phyloP scores from a whole-genome alignment of 2,888 invertebrate genomes.

The Horisme vitalbata region DNA sequence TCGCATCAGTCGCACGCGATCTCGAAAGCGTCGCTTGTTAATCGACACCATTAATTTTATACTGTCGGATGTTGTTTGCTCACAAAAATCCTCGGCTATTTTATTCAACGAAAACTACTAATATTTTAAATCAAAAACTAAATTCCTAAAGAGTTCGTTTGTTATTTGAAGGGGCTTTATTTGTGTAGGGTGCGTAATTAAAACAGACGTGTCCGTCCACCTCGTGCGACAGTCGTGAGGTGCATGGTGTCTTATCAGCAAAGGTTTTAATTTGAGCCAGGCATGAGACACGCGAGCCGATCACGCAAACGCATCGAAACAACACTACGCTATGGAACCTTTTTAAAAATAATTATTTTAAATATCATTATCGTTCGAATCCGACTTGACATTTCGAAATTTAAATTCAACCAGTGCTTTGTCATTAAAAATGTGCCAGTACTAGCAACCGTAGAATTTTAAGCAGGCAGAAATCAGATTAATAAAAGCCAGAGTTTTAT shows the following conservation, averaged over 20 bases:
- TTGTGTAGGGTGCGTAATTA: conserved; percentile 79
- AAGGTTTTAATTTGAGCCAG: conserved; percentile 78
- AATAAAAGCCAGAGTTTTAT: conserved; percentile 42
- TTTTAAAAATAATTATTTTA: conserved; percentile 67
- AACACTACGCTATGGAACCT: conserved; percentile 40
- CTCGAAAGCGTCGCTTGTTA: conserved; percentile 63
- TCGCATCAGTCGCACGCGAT: conserved; percentile 77
- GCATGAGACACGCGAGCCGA: conserved; percentile 76
- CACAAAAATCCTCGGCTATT: conserved; percentile 61
- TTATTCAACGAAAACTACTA: conserved; percentile 48
- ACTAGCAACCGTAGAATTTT: conserved; percentile 25
- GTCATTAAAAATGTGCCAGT: conserved; percentile 25
- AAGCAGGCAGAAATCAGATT: conserved; percentile 36
- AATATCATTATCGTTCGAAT: conserved; percentile 56
- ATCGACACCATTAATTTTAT: conserved; percentile 79
- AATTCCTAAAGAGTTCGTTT: conserved; percentile 26
- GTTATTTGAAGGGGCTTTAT: conserved; percentile 55
- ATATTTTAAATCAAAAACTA: not conserved
- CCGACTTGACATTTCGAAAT: conserved; percentile 40
- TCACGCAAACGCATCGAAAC: conserved; percentile 74
- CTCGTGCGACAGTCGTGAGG: conserved; percentile 74
- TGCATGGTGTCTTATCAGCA: conserved; percentile 75
- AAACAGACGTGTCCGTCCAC: conserved; percentile 66
- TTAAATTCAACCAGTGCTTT: conserved; percentile 33
- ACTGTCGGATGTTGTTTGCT: conserved; percentile 63